These are phyloP conservation scores for Conops quadrifasciatus DNA, from an alignment of 2,888 invertebrate species.

Conservation along the genomic window DNA sequence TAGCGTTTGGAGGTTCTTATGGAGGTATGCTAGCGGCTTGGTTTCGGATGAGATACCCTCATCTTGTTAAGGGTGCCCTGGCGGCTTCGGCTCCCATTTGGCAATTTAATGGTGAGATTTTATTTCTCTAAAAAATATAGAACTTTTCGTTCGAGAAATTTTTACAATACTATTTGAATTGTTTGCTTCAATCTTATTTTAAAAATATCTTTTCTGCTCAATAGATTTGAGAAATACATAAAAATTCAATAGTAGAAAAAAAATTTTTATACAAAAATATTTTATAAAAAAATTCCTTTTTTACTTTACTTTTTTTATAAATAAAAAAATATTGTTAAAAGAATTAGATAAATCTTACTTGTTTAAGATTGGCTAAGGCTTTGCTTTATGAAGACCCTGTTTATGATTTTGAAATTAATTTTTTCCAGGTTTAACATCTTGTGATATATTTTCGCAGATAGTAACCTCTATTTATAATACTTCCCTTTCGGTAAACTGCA, in stretches of 20 bases:
- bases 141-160: too few relatives aligned
- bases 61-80: constrained; percentile 84
- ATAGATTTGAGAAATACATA: too few relatives aligned
- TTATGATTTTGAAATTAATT: not conserved
- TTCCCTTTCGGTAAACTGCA: constrained; percentile 69
- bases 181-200: too few relatives aligned
- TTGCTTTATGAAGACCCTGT: too few relatives aligned
- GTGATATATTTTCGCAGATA: constrained; percentile 79
- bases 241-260: too few relatives aligned
- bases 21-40: constrained; percentile 98
- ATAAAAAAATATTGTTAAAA: constrained; percentile 9
- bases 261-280: too few relatives aligned
- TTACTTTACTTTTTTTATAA: too few relatives aligned
- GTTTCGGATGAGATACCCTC: constrained; percentile 95
- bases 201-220: too few relatives aligned
- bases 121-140: constrained; percentile 5
- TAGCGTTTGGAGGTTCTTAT: constrained; percentile 89
- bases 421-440: constrained; percentile 71
- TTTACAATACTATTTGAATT: too few relatives aligned
- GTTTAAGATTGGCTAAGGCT: too few relatives aligned
- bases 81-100: constrained; percentile 93
- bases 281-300: not conserved
- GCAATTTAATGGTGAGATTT: constrained; percentile 74
- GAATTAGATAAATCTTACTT: too few relatives aligned
- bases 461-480: constrained; percentile 78